Conservation (phyloP, 92 coral and sea anemone species). For the Metridium senile region DNA sequence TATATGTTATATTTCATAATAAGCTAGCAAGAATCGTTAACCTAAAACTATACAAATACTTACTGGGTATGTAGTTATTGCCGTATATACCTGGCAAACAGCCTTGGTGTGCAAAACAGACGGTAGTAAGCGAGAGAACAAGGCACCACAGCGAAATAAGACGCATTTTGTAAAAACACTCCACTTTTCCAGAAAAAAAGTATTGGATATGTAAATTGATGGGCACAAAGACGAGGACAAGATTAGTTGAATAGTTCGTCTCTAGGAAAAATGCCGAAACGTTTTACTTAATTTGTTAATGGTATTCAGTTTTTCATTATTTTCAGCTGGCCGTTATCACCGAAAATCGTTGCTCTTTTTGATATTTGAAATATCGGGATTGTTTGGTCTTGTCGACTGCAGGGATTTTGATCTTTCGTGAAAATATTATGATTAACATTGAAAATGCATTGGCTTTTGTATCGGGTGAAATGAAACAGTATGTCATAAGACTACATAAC, state of each 20-base stretch:
- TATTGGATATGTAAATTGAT: too few species aligned
- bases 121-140: neutral
- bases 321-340: too few species aligned
- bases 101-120: neutral
- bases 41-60: too few species aligned
- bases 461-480: neutral
- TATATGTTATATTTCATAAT: too few species aligned
- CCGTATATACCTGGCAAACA: neutral
- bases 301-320: too few species aligned
- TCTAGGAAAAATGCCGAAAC: neutral
- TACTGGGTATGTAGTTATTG: neutral
- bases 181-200: neutral
- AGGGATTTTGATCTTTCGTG: neutral
- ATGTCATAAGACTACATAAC: slow-evolving; percentile 22
- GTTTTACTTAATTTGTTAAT: neutral
- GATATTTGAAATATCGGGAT: neutral
- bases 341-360: too few species aligned
- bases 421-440: neutral
- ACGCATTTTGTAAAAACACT: neutral
- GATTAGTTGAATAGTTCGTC: too few species aligned
- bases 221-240: too few species aligned
- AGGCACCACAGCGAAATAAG: neutral
- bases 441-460: neutral
- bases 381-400: slow-evolving; percentile 5
- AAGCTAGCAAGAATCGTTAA: too few species aligned